Evolutionary conservation across 37 sponge, comb jelly and placozoan genomes (phyloP), one percentile per base, ranked within the genome.

Genomic region (Halichondria panicea): DNA sequence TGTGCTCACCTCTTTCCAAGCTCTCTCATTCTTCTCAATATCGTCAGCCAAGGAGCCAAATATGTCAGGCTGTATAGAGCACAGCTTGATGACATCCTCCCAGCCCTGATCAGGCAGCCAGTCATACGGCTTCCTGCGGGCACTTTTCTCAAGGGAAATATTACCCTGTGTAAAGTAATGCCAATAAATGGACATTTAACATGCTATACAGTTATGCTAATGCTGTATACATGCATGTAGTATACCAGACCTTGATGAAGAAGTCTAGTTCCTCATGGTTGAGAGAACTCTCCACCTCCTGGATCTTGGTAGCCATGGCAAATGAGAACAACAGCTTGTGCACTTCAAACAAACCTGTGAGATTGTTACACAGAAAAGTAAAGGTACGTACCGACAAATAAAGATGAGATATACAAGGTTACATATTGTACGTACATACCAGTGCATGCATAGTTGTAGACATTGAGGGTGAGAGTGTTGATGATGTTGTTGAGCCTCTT

Each of bases 101-200:
- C 99, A 98, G 13, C 99, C 96, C 67, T 98, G 99, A 37, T 98
- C 99, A 19, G 99, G 99, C 5, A 98, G 57, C 99, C 99, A 98
- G 63, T 90, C 81, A 86, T 77, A 84, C 9, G 98, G 96, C 87
- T 88, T 92, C 34, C 69, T 57, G 22, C 92, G 72, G 2, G 88
- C 34, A 76, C 81, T 95, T 82, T 98, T 98, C 82, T 98, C 99
- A 37, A 98, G 83, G 3, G 96, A 88, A 18, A 98, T 87, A 81
- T 88, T 98, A 28, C 99, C 99, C 77, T 80, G 42, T 33, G 31
- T 32, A 5, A 63, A n/a, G 32, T 4, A 63, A 34, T 35, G 6
- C 4, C 4, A 11, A 65, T 31, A 30, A 28, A 9, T 4, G 12
- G 57, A 56, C 3, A 56, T 9, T 56, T 13, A 4, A 56, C 57